A percentile compares a stretch with the other conserved stretches of the same genome.
phyloP scores from a whole-genome alignment of 2,888 invertebrate species.

The Chrysolina oricalcia region DNA sequence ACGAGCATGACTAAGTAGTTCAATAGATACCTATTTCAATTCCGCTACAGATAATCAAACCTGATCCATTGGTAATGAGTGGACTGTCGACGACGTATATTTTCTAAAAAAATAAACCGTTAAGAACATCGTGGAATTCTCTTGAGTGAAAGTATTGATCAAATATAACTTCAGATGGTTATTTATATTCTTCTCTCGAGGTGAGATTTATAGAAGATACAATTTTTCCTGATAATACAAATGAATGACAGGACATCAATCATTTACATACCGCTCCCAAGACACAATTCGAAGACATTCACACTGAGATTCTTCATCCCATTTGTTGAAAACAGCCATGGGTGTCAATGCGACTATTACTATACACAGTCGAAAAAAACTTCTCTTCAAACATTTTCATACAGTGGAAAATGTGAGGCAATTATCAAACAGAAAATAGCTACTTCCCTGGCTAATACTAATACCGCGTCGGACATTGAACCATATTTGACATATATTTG shows the following conservation, averaged over 20 bases:
- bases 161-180: conserved; percentile 6
- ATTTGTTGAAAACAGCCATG: too few species aligned
- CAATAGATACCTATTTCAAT: conserved; percentile 24
- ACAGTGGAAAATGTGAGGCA: too few species aligned
- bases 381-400: too few species aligned
- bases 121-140: conserved; percentile 17
- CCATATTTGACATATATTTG: too few species aligned
- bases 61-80: conserved; percentile 19
- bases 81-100: conserved; percentile 9
- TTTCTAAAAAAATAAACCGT: background rate
- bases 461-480: too few species aligned
- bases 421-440: too few species aligned
- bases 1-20: conserved; percentile 24
- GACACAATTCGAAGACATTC: too few species aligned
- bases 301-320: too few species aligned
- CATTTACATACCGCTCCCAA: too few species aligned
- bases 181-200: background rate
- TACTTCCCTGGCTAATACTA: too few species aligned
- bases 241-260: background rate
- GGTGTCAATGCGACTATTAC: too few species aligned
- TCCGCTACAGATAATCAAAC: conserved; percentile 24
- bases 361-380: too few species aligned
- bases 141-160: background rate
- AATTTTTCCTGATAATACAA: background rate
- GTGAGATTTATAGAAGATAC: background rate